Evolutionary conservation across 2,113 vertebrate species (phyloP), one percentile per base, ranked within the genome.

Genomic region (Columbina picui): DNA sequence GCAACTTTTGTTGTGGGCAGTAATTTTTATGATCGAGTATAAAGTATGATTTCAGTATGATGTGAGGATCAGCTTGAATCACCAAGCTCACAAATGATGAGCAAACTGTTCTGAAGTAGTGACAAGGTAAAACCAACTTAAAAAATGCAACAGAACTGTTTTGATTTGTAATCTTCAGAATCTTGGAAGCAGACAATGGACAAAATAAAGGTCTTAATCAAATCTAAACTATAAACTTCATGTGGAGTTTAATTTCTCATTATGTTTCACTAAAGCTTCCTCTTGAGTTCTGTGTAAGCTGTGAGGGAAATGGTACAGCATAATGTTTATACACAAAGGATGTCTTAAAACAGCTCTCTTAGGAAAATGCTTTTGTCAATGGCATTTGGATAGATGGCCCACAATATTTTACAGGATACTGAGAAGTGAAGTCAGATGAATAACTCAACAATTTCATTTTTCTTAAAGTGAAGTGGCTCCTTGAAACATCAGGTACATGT

Each of bases 391-490:
- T 65, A 75, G 60, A 45, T 70, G 64, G 41, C 22, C 38, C 16
- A 36, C 53, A 65, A 2, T 67, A 39, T 59, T 95, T 91, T 63
- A 60, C 39, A 61, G 57, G 57, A n/a, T 60, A 53, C 56, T 53
- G 43, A 84, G 26, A 79, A 49, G 25, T 53, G 43, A 36, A 49
- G 71, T 89, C 55, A 91, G 39, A 73, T 70, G 23, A 85, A 47
- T 69, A 90, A 68, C 39, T 89, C 56, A 36, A 7, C 38, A 56
- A 43, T 87, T 81, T 60, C 7, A 53, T 87, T 96, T 94, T 90
- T 78, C 63, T 80, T 76, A 30, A 87, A 88, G 50, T 45, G 67
- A 93, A 74, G 23, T 61, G 65, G 39, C 21, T 90, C 16, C 43
- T 85, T 81, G 75, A 86, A 84, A 70, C 30, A 50, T 53, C 41